Conservation (phyloP, 2,888 invertebrate genomes). For the Lordiphosa andalusiaca region DNA sequence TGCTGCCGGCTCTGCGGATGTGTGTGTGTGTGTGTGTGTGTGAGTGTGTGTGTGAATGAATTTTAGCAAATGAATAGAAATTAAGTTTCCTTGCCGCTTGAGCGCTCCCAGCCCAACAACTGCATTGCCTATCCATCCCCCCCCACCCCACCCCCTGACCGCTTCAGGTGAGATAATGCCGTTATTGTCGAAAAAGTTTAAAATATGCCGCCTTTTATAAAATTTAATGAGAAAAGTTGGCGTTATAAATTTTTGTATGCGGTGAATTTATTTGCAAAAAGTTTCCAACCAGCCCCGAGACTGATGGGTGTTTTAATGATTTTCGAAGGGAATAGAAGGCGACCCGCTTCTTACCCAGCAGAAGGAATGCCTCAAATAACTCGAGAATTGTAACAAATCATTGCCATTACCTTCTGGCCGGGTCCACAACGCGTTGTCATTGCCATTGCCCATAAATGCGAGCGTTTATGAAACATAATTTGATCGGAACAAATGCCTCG, state of each 20-base stretch:
- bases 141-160: slow-evolving; percentile 1
- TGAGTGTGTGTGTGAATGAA: slow-evolving; percentile 52
- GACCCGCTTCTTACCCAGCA: background rate
- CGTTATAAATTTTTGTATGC: slow-evolving; percentile 72
- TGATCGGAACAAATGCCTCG: slow-evolving; percentile 68
- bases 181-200: slow-evolving; percentile 74
- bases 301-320: slow-evolving; percentile 40
- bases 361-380: slow-evolving; percentile 48
- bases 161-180: slow-evolving; percentile 67
- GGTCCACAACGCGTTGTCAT: too few species aligned
- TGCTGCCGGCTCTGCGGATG: too few species aligned
- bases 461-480: slow-evolving; percentile 79
- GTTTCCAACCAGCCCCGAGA: slow-evolving; percentile 21
- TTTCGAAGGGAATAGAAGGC: slow-evolving; percentile 18
- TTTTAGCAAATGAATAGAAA: slow-evolving; percentile 74
- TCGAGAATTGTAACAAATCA: slow-evolving; percentile 77
- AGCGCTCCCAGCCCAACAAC: slow-evolving; percentile 60
- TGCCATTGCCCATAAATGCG: slow-evolving; percentile 73
- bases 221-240: slow-evolving; percentile 75
- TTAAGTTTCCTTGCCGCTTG: slow-evolving; percentile 72
- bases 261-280: slow-evolving; percentile 66
- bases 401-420: slow-evolving; percentile 56
- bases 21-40: slow-evolving; percentile 29
- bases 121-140: slow-evolving; percentile 60
- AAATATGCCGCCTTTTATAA: slow-evolving; percentile 74